Evolutionary conservation across 2,113 vertebrate species (phyloP).

Genomic region (Leucopsar rothschildi): DNA sequence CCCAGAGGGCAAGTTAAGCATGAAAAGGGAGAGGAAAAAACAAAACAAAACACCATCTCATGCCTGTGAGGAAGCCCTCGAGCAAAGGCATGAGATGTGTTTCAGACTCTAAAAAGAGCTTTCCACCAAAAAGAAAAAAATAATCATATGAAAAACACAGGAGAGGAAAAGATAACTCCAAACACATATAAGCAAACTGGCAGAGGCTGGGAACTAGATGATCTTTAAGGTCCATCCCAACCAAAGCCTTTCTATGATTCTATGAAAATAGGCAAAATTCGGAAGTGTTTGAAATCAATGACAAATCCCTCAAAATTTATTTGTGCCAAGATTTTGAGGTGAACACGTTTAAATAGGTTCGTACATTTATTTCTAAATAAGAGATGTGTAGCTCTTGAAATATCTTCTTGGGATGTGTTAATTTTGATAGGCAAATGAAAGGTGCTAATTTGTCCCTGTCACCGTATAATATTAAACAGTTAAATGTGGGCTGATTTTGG

Average conservation of each 20-base stretch:
- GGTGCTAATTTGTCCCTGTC: conserved; percentile 49
- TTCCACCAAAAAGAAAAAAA: background rate
- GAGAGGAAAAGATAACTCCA: background rate
- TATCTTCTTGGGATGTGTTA: conserved; percentile 13
- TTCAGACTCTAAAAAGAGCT: background rate
- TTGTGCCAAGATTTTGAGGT: background rate
- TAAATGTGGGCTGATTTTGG: conserved; percentile 34
- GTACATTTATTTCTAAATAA: background rate
- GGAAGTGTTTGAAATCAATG: background rate
- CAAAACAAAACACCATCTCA: background rate
- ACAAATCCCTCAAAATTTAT: background rate
- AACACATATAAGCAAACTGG: background rate
- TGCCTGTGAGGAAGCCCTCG: background rate
- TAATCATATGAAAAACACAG: background rate
- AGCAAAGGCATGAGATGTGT: background rate
- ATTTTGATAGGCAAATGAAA: conserved; percentile 46
- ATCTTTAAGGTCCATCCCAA: background rate
- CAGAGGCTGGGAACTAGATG: background rate
- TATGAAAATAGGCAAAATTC: background rate
- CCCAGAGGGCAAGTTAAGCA: background rate
- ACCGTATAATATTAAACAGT: conserved; percentile 42
- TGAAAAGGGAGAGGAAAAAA: background rate
- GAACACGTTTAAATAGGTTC: background rate
- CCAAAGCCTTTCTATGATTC: background rate
- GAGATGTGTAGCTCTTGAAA: background rate